Base-by-base conservation (phyloP, 37 sponge, comb jelly and placozoan genomes). In the Halichondria panicea region DNA sequence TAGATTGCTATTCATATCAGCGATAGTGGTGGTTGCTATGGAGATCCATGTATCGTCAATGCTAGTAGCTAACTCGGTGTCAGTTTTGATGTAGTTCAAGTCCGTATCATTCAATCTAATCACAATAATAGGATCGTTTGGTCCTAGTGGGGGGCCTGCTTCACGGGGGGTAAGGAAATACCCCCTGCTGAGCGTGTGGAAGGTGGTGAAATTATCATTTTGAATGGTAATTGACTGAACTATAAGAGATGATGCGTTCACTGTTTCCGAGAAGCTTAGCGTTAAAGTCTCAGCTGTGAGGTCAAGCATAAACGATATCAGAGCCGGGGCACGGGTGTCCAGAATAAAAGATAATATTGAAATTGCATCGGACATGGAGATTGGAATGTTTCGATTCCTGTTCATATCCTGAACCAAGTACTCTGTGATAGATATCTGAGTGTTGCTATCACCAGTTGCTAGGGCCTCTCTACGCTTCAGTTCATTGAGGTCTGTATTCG, bases 401-500 rank as follows among this genome's bases (percentile, higher is more conserved):
- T 88, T 95, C 96, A 95, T 95, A 40, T 95, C 96, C 34, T 62
- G 36, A 48, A 95, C 39, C 8, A 95, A 72, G 45, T 71, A 57
- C 18, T 27, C 46, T 52, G 81, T 88, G 12, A 87, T 59, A 7
- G 74, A 45, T 27, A 95, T 70, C 42, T 61, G 81, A 32, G 89
- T 91, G 62, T 77, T 72, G 12, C 46, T 53, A 15, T 48, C 58
- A 30, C 38, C 55, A 32, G 80, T 82, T 43, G 86, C 83, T 38
- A 95, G 64, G 43, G 27, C 25, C 9, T 65, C 70, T 79, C 86
- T 69, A 35, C 94, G 80, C 72, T 95, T 95, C 2, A 95, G 42
- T 63, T 91, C 92, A 87, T 95, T 95, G 52, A 95, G 52, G 61
- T 95, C 96, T 60, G 78, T 41, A 39, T 85, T 83, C 45, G 79